Percentiles rank a stretch among this genome's conserved stretches.
These are phyloP conservation scores for Rhaphigaster nebulosa DNA, from an alignment of 2,888 invertebrate species.

Conservation along the genomic window DNA sequence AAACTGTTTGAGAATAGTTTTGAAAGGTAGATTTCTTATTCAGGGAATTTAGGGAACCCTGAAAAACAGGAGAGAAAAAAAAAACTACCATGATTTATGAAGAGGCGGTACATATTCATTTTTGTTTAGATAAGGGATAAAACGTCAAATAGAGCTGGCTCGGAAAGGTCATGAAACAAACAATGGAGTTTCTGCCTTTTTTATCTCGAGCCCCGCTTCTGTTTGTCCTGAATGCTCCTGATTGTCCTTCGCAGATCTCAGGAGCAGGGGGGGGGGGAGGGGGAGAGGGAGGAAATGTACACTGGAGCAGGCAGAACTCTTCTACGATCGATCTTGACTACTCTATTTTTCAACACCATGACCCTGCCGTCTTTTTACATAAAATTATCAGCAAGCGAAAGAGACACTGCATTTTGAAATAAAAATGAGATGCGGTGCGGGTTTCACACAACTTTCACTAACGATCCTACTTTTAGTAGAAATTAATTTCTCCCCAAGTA, in stretches of 20 bases:
- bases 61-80: not conserved
- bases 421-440: too few relatives aligned
- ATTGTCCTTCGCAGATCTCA: not conserved
- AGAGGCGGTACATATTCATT: not conserved
- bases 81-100: not conserved
- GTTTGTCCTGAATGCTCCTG: not conserved
- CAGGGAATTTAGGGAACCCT: not conserved
- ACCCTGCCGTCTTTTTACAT: too few relatives aligned
- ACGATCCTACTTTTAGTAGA: too few relatives aligned
- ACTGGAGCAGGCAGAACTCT: not conserved
- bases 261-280: not conserved
- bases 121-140: not conserved
- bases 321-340: not conserved
- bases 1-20: too few relatives aligned
- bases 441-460: too few relatives aligned
- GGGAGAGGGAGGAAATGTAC: not conserved
- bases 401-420: too few relatives aligned
- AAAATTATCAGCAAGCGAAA: too few relatives aligned
- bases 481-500: too few relatives aligned
- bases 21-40: too few relatives aligned
- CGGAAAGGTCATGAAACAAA: not conserved
- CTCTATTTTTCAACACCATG: too few relatives aligned
- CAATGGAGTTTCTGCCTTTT: not conserved
- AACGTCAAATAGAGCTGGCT: not conserved
- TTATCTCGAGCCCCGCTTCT: not conserved